A percentile compares a stretch with the other conserved stretches of the same genome.
phyloP scores from a whole-genome alignment of 2,113 vertebrate genomes.

The Colaptes auratus region DNA sequence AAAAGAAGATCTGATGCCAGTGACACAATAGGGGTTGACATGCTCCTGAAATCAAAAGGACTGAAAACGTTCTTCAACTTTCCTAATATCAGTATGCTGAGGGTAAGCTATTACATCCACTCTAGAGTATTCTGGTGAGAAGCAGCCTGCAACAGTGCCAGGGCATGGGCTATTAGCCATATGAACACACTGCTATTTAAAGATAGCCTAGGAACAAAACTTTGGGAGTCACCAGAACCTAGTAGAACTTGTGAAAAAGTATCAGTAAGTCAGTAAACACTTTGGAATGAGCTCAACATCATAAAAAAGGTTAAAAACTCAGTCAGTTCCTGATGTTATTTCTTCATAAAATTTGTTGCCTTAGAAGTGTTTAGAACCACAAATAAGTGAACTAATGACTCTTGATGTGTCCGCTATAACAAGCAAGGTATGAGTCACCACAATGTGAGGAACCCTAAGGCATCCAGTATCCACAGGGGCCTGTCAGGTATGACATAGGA shows the following conservation, averaged over 20 bases:
- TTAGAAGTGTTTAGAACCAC: background rate
- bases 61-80: background rate
- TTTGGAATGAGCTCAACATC: background rate
- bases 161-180: background rate
- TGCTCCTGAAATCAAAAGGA: background rate
- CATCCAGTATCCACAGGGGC: background rate
- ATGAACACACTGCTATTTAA: background rate
- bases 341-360: background rate
- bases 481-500: background rate
- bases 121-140: background rate
- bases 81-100: background rate
- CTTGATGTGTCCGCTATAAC: background rate
- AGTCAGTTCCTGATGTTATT: background rate
- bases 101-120: background rate
- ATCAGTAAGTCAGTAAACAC: background rate
- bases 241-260: background rate
- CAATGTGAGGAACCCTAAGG: background rate
- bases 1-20: background rate
- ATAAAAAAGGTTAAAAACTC: background rate
- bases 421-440: rapidly evolving
- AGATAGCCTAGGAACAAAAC: background rate
- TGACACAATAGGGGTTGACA: background rate
- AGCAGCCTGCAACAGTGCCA: background rate
- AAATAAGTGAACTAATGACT: background rate
- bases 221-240: background rate